Evolutionary conservation across 2,113 vertebrate genomes (phyloP), one percentile per base, ranked within the genome.

Genomic region (Polypterus bichir): DNA sequence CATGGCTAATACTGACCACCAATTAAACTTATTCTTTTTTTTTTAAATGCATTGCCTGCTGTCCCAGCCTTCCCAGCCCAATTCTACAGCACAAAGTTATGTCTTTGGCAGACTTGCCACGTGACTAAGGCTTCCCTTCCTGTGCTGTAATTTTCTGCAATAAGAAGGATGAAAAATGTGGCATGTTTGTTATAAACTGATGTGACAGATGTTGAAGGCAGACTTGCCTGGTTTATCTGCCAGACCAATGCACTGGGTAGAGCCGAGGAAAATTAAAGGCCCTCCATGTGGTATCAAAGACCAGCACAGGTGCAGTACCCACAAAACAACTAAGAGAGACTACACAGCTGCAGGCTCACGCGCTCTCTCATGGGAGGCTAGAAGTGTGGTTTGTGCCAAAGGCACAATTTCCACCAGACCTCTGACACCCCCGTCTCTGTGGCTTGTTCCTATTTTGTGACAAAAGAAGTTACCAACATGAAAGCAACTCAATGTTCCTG

Each of bases 121-220:
- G 27, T 27, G 27, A 27, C 27, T 27, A 27, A 27, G 27, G 27
- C 27, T 27, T 27, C 27, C 27, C 27, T 27, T 27, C 27, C 27
- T 27, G 2, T 51, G 49, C 49, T 51, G 9, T 9, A 51, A 51
- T 51, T 51, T 51, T 51, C 49, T 9, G 6, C 9, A 9, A 6
- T 51, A 51, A 51, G 9, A 51, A 27, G 49, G 9, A 51, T 51
- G 9, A 7, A 51, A 51, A 51, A 51, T 51, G 49, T 7, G 49
- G 49, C 2, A 51, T 51, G 6, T 9, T 9, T 51, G 49, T 51
- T 9, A 51, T 9, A 51, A 51, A 72, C 62, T 61, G 59, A 77
- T 66, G 71, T 68, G 71, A 71, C 77, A 79, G 76, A 79, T 82
- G 77, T 74, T 79, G 75, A 51, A 7, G 6, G 6, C 9, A 9